Percentiles rank a stretch among this genome's conserved stretches.
These are phyloP conservation scores for Ariolimax columbianus DNA, from an alignment of 2,888 invertebrate genomes.

Conservation along the genomic window DNA sequence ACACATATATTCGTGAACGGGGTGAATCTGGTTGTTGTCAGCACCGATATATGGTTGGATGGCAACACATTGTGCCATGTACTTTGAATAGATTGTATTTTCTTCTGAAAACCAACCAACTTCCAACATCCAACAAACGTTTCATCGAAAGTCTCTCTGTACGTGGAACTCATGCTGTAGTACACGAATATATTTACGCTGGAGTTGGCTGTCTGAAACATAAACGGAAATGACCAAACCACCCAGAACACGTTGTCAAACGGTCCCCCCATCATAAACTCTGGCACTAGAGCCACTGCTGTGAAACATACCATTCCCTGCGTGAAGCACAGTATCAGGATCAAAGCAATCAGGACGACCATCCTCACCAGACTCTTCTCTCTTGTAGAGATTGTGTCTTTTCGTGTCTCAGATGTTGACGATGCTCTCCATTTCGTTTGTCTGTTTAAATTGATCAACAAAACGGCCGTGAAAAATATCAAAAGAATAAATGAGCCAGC, in stretches of 20 bases:
- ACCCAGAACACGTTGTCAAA: slow-evolving; percentile 30
- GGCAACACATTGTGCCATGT: too few relatives aligned
- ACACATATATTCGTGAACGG: too few relatives aligned
- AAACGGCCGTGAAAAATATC: slow-evolving; percentile 9
- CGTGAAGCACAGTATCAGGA: slow-evolving; percentile 37
- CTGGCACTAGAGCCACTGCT: slow-evolving; percentile 6
- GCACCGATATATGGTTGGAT: too few relatives aligned
- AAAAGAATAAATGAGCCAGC: slow-evolving; percentile 14
- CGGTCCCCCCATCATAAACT: neutral
- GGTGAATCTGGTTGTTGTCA: too few relatives aligned
- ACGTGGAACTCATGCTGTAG: slow-evolving; percentile 47
- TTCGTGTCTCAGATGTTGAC: neutral
- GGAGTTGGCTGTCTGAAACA: slow-evolving; percentile 33
- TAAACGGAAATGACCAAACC: slow-evolving; percentile 35
- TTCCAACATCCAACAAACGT: neutral
- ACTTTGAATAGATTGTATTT: neutral
- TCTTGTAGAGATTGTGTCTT: neutral
- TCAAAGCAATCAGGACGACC: slow-evolving; percentile 2
- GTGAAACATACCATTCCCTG: slow-evolving; percentile 21
- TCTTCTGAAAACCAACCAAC: too few relatives aligned
- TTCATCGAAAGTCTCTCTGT: slow-evolving; percentile 26
- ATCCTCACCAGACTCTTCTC: slow-evolving; percentile 6
- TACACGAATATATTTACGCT: slow-evolving; percentile 48
- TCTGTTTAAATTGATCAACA: slow-evolving; percentile 13
- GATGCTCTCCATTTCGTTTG: slow-evolving; percentile 30